Evolutionary conservation across 1,140 invertebrate genomes (phyloP).

Genomic region (Steinernema khuongi): DNA sequence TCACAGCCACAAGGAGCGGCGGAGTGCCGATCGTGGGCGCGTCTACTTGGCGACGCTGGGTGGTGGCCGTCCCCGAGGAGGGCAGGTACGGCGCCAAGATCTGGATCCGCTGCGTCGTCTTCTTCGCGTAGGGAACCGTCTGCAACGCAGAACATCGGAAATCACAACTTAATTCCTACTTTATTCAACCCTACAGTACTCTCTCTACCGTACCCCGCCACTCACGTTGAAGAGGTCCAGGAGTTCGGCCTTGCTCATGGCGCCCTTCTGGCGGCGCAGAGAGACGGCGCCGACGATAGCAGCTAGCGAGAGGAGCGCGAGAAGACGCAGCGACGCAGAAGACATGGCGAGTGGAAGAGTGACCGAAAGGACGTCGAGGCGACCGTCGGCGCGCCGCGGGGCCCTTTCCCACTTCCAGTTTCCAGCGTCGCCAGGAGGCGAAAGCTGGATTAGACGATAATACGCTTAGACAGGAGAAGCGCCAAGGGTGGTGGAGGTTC

Average conservation of each 20-base stretch:
- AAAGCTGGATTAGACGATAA: not conserved
- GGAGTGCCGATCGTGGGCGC: not conserved
- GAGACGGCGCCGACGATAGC: not conserved
- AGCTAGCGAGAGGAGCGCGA: not conserved
- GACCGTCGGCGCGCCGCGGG: not conserved
- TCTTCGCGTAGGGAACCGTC: not conserved
- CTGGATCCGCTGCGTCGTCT: constrained; percentile 1
- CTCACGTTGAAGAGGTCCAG: not conserved
- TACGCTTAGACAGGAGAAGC: not conserved
- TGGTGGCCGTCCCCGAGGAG: not conserved
- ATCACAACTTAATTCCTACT: not conserved
- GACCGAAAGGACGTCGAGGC: not conserved
- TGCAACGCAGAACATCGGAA: not conserved
- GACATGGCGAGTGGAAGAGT: not conserved
- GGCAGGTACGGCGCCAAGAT: not conserved
- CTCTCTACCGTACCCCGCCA: not conserved
- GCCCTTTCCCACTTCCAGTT: constrained; percentile 9
- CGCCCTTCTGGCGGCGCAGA: not conserved
- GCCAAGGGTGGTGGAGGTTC: not conserved
- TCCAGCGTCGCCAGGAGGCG: not conserved
- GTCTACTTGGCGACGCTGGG: not conserved
- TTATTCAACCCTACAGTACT: not conserved
- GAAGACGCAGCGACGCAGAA: not conserved
- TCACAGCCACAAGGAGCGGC: not conserved
- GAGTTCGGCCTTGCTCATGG: constrained; percentile 5